phyloP scores from a whole-genome alignment of 2,797 vertebrate genomes.

The Poeciliopsis turneri region DNA sequence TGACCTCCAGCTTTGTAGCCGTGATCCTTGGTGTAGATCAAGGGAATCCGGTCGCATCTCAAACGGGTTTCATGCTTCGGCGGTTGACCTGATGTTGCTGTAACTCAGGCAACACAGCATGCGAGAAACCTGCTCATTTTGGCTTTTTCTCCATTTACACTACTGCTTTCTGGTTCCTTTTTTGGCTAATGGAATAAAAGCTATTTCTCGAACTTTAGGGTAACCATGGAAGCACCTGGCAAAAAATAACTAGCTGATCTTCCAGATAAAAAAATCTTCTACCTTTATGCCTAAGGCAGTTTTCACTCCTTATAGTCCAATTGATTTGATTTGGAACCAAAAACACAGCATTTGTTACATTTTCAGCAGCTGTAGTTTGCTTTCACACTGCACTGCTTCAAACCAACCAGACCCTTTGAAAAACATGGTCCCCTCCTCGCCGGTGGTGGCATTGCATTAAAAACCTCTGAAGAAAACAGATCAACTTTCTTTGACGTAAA shows the following conservation, averaged over 20 bases:
- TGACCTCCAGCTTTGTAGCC: conserved; percentile 27
- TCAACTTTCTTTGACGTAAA: too few relatives aligned
- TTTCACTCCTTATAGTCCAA: background rate
- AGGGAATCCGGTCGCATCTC: conserved; percentile 45
- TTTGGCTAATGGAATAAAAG: conserved; percentile 1
- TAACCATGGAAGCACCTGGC: background rate
- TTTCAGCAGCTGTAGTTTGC: too few relatives aligned
- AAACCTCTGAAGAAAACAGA: too few relatives aligned
- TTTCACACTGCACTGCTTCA: too few relatives aligned
- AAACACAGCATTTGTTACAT: too few relatives aligned
- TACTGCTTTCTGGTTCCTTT: background rate
- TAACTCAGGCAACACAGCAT: conserved; percentile 31
- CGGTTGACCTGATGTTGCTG: conserved; percentile 18
- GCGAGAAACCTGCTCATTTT: conserved; percentile 14
- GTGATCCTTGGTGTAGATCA: conserved; percentile 40
- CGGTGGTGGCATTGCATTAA: too few relatives aligned
- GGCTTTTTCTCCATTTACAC: background rate
- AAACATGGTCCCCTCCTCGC: too few relatives aligned
- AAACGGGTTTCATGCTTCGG: conserved; percentile 44
- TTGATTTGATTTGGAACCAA: too few relatives aligned
- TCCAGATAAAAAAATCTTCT: background rate
- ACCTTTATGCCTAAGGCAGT: background rate
- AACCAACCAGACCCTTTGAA: too few relatives aligned
- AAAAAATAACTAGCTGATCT: background rate
- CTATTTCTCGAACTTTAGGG: background rate